Percentiles rank a stretch among this genome's conserved stretches.
phyloP scores from a whole-genome alignment of 2,888 invertebrate species.

The Morpho helenor region DNA sequence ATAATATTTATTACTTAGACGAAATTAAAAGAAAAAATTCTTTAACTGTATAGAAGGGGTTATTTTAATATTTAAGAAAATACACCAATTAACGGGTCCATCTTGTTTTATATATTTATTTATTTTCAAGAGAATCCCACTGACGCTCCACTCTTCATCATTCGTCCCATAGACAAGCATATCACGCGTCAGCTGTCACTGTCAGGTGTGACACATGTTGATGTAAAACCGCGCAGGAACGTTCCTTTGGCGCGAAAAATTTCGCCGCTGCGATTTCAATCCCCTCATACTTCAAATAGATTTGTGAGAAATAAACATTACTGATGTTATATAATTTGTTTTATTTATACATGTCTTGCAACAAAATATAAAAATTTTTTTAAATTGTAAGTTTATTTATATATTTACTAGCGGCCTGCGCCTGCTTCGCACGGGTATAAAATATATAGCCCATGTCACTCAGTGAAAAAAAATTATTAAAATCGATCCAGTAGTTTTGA shows the following conservation, averaged over 20 bases:
- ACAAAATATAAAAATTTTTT: too few species aligned
- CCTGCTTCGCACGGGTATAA: too few species aligned
- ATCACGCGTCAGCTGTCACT: constrained; percentile 18
- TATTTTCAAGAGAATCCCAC: constrained; percentile 2
- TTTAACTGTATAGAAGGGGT: too few species aligned
- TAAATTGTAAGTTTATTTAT: too few species aligned
- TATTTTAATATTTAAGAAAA: too few species aligned
- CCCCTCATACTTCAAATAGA: background rate
- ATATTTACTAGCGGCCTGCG: too few species aligned
- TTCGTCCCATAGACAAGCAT: constrained; percentile 20
- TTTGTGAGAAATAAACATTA: background rate
- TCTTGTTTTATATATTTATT: background rate
- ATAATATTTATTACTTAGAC: too few species aligned
- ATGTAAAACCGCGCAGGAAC: constrained; percentile 27
- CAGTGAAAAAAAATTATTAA: too few species aligned
- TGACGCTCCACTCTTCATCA: constrained; percentile 14
- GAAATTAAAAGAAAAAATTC: too few species aligned
- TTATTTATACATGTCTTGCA: background rate
- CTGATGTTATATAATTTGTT: background rate
- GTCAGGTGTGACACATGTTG: constrained; percentile 29
- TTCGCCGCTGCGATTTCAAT: background rate
- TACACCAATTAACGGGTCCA: too few species aligned
- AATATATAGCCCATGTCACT: too few species aligned
- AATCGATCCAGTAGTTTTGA: too few species aligned
- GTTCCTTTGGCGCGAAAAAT: background rate